These are phyloP conservation scores for Hycleus phaleratus DNA, from an alignment of 1,140 invertebrate species.

Conservation along the genomic window DNA sequence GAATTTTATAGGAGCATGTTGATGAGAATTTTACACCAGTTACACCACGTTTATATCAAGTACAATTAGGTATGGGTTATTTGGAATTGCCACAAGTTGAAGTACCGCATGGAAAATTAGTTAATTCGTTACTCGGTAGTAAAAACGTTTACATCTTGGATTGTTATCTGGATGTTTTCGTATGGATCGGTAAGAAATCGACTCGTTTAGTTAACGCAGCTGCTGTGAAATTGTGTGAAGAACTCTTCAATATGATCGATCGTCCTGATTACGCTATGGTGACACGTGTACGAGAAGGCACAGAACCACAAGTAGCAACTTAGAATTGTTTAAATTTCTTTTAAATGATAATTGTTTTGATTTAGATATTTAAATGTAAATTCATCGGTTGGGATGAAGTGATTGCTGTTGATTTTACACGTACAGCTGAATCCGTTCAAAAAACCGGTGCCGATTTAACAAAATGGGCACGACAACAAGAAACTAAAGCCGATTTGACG, in stretches of 20 bases:
- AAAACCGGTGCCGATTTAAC: slow-evolving; percentile 93
- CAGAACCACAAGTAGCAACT: slow-evolving; percentile 55
- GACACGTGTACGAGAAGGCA: slow-evolving; percentile 81
- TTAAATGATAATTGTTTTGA: slow-evolving; percentile 12
- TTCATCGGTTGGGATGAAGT: slow-evolving; percentile 99
- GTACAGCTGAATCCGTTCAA: slow-evolving; percentile 94
- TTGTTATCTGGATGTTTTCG: slow-evolving; percentile 92
- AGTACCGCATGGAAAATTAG: slow-evolving; percentile 66
- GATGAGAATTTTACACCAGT: slow-evolving; percentile 67
- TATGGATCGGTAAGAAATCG: slow-evolving; percentile 99
- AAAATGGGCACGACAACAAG: slow-evolving; percentile 85
- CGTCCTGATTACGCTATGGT: slow-evolving; percentile 83
- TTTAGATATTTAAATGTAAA: slow-evolving; percentile 92
- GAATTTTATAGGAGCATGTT: slow-evolving; percentile 65
- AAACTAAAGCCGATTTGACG: slow-evolving; percentile 86
- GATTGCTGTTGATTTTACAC: slow-evolving; percentile 97
- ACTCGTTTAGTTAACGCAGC: slow-evolving; percentile 92
- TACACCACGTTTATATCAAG: slow-evolving; percentile 83
- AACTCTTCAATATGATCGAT: slow-evolving; percentile 87
- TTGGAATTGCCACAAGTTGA: slow-evolving; percentile 95
- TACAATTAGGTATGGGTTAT: slow-evolving; percentile 96
- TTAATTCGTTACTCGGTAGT: slow-evolving; percentile 72
- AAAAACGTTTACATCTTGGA: slow-evolving; percentile 97
- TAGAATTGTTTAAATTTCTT: background rate
- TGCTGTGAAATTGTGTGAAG: slow-evolving; percentile 90